phyloP scores from a whole-genome alignment of 2,797 vertebrate genomes.

The Hipposideros larvatus region DNA sequence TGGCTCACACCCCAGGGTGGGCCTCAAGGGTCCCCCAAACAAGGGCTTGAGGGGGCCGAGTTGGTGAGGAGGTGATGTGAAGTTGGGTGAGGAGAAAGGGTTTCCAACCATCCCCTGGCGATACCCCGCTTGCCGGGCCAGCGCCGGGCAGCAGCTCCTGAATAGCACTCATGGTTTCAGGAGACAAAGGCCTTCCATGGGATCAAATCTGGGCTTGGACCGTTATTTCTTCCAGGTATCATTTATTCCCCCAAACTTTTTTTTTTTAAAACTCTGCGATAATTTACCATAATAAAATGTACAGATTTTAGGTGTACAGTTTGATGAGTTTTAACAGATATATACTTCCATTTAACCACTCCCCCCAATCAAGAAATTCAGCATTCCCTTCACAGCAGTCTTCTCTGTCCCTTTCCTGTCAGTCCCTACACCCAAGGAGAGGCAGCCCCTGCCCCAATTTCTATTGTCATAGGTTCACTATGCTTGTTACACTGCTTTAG shows the following conservation, averaged over 20 bases:
- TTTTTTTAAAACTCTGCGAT: neutral
- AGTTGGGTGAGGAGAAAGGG: neutral
- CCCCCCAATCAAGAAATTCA: rapidly evolving
- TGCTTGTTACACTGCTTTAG: rapidly evolving
- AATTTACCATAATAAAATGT: neutral
- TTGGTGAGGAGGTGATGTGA: neutral
- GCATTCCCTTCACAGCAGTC: neutral
- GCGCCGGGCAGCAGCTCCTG: neutral
- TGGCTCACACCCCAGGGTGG: neutral
- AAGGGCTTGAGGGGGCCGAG: neutral
- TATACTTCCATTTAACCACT: too few species aligned
- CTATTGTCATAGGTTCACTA: rapidly evolving
- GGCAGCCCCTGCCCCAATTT: neutral
- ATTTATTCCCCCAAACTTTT: neutral
- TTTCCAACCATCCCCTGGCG: rapidly evolving
- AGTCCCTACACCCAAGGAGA: rapidly evolving
- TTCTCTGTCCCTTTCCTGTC: neutral
- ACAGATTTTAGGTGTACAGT: neutral
- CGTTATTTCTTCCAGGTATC: neutral
- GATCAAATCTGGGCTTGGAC: neutral
- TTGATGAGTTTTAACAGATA: neutral
- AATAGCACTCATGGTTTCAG: rapidly evolving
- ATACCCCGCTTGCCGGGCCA: neutral
- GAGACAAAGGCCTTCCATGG: neutral
- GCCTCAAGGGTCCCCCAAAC: neutral